phyloP scores from a whole-genome alignment of 2,888 invertebrate genomes.

The Pogonocherus hispidulus region DNA sequence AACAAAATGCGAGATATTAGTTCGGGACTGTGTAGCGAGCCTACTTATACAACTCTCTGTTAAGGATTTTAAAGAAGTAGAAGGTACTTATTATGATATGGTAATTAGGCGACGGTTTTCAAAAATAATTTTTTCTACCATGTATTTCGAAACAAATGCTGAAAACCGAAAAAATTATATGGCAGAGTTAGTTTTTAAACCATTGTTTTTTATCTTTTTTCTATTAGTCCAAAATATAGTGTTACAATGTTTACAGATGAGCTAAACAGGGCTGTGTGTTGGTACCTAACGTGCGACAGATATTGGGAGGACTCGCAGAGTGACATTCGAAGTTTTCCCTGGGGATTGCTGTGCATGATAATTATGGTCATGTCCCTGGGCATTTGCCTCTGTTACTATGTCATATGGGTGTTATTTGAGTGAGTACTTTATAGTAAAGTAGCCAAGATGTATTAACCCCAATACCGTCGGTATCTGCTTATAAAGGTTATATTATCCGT shows the following conservation, averaged over 20 bases:
- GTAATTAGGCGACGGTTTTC: too few relatives aligned
- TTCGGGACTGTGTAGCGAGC: conserved; percentile 87
- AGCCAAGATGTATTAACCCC: too few relatives aligned
- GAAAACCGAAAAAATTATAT: too few relatives aligned
- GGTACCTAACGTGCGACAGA: conserved; percentile 92
- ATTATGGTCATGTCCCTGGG: conserved; percentile 86
- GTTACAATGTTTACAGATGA: too few relatives aligned
- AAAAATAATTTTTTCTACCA: too few relatives aligned
- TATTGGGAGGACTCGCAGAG: conserved; percentile 90
- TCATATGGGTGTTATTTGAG: conserved; percentile 94
- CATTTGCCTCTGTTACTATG: conserved; percentile 91
- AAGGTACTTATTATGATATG: too few relatives aligned
- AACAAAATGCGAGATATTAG: conserved; percentile 73
- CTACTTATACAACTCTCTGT: conserved; percentile 84
- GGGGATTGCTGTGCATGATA: conserved; percentile 83
- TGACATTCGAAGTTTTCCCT: conserved; percentile 83
- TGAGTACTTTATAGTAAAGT: conserved; percentile 71
- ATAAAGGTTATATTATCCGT: too few relatives aligned
- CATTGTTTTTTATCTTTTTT: too few relatives aligned
- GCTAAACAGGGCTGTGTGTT: conserved; percentile 90
- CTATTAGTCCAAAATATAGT: too few relatives aligned
- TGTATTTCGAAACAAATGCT: too few relatives aligned
- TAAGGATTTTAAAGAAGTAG: conserved; percentile 88
- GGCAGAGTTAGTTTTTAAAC: too few relatives aligned
- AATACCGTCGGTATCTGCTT: too few relatives aligned